phyloP scores from a whole-genome alignment of 2,888 invertebrate genomes.

The Spilosoma lubricipeda region DNA sequence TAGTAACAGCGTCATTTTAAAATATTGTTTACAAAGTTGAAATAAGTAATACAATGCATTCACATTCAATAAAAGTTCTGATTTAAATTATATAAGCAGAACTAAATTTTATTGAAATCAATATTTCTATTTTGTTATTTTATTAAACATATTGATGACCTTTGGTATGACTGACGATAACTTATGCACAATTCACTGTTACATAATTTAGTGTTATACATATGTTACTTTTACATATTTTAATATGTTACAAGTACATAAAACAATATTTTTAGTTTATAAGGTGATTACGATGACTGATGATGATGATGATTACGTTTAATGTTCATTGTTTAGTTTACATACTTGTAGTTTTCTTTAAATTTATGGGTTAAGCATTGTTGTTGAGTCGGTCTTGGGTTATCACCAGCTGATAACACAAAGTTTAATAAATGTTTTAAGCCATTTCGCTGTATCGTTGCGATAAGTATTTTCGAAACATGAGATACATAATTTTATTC shows the following conservation, averaged over 20 bases:
- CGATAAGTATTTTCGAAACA: constrained; percentile 16
- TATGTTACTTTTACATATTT: background rate
- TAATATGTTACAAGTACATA: constrained; percentile 2
- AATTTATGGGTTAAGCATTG: constrained; percentile 1
- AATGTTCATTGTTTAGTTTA: constrained; percentile 5
- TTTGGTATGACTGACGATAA: constrained; percentile 32
- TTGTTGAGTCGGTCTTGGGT: constrained; percentile 24
- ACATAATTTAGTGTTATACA: constrained; percentile 29
- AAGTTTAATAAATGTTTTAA: constrained; percentile 20
- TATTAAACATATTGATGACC: constrained; percentile 27
- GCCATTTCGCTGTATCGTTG: constrained; percentile 2
- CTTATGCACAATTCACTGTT: constrained; percentile 24
- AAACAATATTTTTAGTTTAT: background rate
- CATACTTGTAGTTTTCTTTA: background rate
- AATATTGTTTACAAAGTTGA: background rate
- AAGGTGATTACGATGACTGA: too few relatives aligned
- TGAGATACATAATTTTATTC: constrained; percentile 4
- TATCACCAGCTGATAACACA: constrained; percentile 45
- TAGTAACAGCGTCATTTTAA: background rate
- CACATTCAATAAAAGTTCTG: constrained; percentile 3
- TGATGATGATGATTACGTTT: constrained; percentile 1
- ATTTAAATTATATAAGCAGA: constrained; percentile 33
- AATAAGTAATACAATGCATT: background rate
- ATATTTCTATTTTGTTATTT: constrained; percentile 27
- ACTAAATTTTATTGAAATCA: constrained; percentile 27